phyloP scores from a whole-genome alignment of 1,140 invertebrate species.

The Grapholita molesta region DNA sequence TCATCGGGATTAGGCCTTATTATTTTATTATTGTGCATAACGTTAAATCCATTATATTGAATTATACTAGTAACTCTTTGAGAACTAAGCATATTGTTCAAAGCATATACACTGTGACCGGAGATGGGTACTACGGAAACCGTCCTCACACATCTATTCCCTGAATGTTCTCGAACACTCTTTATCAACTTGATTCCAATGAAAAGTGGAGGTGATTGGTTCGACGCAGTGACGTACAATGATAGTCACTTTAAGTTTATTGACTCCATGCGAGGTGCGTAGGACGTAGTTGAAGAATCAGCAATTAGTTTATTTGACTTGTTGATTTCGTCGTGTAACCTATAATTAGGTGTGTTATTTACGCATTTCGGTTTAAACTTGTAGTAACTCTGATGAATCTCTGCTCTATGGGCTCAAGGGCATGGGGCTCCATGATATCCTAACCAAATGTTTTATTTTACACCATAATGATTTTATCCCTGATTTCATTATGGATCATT shows the following conservation, averaged over 20 bases:
- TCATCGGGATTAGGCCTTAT: no score
- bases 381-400: slow-evolving; percentile 34
- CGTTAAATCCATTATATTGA: neutral
- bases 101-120: neutral
- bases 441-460: neutral
- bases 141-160: neutral
- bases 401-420: slow-evolving; percentile 57
- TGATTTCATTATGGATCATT: no score
- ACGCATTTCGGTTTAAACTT: neutral
- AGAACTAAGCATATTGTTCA: neutral
- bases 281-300: no score
- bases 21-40: no score
- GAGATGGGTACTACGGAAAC: neutral
- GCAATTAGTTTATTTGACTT: no score
- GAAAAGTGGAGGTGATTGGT: neutral
- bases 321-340: no score
- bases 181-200: neutral
- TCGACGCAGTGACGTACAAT: neutral
- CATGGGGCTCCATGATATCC: slow-evolving; percentile 25
- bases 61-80: no score
- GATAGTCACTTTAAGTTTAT: neutral
- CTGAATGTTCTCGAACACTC: neutral
- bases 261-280: neutral
- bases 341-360: no score
- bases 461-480: no score